Evolutionary conservation across 1,140 invertebrate genomes (phyloP).

Genomic region (Leptinotarsa texana): DNA sequence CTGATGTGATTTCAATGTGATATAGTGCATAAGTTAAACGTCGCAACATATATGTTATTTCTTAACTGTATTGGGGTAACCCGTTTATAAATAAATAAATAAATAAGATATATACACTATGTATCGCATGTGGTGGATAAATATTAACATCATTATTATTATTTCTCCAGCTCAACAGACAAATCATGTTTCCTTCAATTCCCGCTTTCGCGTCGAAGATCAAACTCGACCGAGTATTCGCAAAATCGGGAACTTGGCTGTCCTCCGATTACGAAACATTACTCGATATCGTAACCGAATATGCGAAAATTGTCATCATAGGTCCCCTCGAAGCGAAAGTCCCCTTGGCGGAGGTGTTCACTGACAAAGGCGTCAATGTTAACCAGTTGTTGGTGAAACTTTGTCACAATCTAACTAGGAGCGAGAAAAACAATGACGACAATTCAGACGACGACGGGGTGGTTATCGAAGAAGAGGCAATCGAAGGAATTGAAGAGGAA

Average conservation of each 20-base stretch:
- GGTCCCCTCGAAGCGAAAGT: slow-evolving; percentile 33
- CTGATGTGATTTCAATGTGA: too few relatives aligned
- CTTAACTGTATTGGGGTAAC: too few relatives aligned
- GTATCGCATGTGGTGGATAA: too few relatives aligned
- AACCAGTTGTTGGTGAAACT: slow-evolving; percentile 31
- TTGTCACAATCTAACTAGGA: slow-evolving; percentile 34
- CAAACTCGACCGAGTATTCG: slow-evolving; percentile 34
- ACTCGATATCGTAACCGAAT: slow-evolving; percentile 28
- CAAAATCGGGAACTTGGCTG: slow-evolving; percentile 32
- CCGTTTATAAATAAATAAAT: too few relatives aligned
- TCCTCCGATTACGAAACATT: slow-evolving; percentile 37
- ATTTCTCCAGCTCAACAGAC: slow-evolving; percentile 17
- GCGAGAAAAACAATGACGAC: neutral
- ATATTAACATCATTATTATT: neutral
- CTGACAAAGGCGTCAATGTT: slow-evolving; percentile 25
- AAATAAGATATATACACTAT: too few relatives aligned
- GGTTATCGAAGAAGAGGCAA: slow-evolving; percentile 22
- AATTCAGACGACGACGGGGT: slow-evolving; percentile 12
- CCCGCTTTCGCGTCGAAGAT: slow-evolving; percentile 36
- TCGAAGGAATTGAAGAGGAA: neutral
- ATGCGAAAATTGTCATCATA: slow-evolving; percentile 31
- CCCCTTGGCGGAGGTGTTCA: slow-evolving; percentile 35
- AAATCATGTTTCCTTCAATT: slow-evolving; percentile 34
- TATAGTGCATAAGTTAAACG: too few relatives aligned
- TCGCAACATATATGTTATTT: too few relatives aligned